phyloP scores from a whole-genome alignment of 2,797 vertebrate species.

The Myotis daubentonii region DNA sequence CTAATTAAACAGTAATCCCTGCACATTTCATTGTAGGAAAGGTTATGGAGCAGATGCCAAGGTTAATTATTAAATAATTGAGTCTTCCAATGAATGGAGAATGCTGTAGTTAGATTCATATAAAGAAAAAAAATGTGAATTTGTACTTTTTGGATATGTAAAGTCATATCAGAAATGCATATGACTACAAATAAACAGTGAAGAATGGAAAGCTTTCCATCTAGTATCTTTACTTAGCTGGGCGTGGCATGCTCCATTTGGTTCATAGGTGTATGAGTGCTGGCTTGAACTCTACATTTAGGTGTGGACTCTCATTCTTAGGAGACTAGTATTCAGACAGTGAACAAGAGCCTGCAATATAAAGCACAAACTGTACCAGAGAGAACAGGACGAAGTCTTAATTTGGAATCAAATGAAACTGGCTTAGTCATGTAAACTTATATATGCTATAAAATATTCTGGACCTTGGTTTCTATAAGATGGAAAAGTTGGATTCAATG shows the following conservation, averaged over 20 bases:
- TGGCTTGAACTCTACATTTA: not conserved
- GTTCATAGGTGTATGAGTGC: not conserved
- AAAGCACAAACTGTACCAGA: not conserved
- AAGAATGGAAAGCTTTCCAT: not conserved
- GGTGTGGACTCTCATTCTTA: not conserved
- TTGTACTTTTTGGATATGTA: constrained; percentile 39
- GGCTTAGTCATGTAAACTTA: not conserved
- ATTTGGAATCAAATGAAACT: constrained; percentile 13
- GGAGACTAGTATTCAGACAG: not conserved
- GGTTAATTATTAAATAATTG: constrained; percentile 57
- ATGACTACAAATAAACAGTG: not conserved
- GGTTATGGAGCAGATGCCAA: constrained; percentile 31
- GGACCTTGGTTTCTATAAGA: not conserved
- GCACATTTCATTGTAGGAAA: constrained; percentile 56
- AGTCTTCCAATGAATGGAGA: constrained; percentile 31
- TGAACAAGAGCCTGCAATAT: not conserved
- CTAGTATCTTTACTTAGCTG: not conserved
- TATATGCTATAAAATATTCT: not conserved
- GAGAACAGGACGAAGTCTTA: not conserved
- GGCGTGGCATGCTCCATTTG: not conserved
- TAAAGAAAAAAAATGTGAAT: constrained; percentile 52
- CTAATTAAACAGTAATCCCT: constrained; percentile 69
- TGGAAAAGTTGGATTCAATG: not conserved
- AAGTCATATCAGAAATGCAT: constrained; percentile 3
- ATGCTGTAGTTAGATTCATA: constrained; percentile 53